These are phyloP conservation scores for Gallinago undulata DNA, from an alignment of 2,113 vertebrate genomes.

Conservation along the genomic window DNA sequence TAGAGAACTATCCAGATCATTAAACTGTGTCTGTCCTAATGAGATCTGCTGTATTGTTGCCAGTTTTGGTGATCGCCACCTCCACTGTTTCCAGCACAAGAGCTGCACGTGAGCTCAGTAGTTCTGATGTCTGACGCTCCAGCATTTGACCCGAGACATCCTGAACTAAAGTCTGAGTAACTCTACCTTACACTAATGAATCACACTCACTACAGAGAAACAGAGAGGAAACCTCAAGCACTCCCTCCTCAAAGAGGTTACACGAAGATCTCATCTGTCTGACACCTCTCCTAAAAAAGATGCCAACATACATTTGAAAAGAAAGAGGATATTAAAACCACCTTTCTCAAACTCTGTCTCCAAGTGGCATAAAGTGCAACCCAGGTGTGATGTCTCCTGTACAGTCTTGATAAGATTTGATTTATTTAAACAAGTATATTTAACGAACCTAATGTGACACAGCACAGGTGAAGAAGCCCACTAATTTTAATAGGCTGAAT, in stretches of 20 bases:
- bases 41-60: not conserved
- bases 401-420: not conserved
- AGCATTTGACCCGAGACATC: not conserved
- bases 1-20: not conserved
- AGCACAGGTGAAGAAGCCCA: not conserved
- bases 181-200: not conserved
- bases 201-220: not conserved
- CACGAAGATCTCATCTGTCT: not conserved
- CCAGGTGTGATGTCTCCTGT: not conserved
- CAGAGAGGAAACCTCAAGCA: not conserved
- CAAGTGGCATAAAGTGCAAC: not conserved
- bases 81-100: not conserved
- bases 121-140: not conserved
- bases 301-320: not conserved
- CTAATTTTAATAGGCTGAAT: not conserved
- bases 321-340: not conserved
- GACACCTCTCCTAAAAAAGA: not conserved
- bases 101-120: not conserved
- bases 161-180: not conserved
- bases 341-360: not conserved
- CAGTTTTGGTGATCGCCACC: not conserved
- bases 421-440: not conserved
- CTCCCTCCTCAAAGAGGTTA: not conserved
- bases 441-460: not conserved
- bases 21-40: not conserved